Percentiles rank a stretch among this genome's conserved stretches.
Conservation (phyloP, 2,113 vertebrate species). For the Oreochromis aureus region DNA sequence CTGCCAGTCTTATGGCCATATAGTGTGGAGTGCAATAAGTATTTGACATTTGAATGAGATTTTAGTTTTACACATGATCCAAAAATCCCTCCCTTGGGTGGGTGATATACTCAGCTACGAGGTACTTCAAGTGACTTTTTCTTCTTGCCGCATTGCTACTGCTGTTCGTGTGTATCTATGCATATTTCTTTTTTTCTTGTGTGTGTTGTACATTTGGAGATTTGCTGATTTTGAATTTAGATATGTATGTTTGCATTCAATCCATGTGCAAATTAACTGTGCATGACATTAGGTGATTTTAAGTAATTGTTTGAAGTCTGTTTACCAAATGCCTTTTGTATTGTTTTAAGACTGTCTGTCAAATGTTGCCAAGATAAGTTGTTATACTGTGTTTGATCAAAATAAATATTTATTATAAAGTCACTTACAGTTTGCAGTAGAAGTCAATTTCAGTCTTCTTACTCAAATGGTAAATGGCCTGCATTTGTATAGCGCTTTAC, state of each 20-base stretch:
- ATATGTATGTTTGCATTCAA: not conserved
- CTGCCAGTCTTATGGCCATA: not conserved
- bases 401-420: slow-evolving; percentile 50
- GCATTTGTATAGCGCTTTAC: too few relatives aligned
- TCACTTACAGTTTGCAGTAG: not conserved
- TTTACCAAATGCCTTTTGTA: slow-evolving; percentile 20
- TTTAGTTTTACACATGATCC: not conserved
- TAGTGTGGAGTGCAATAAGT: not conserved
- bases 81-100: not conserved
- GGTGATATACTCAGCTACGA: not conserved
- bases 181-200: not conserved
- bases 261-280: not conserved
- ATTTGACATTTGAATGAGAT: not conserved
- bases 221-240: not conserved
- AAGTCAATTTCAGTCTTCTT: not conserved
- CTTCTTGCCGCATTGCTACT: not conserved
- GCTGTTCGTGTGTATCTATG: not conserved
- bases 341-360: not conserved
- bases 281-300: not conserved
- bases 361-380: slow-evolving; percentile 14
- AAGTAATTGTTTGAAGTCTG: not conserved
- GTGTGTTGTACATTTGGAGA: not conserved
- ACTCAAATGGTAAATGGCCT: not conserved
- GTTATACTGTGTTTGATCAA: slow-evolving; percentile 20
- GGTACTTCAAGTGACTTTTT: not conserved